Percentiles rank a stretch among this genome's conserved stretches.
Conservation (phyloP, 1,140 invertebrate species). For the Trachelipus rathkii region DNA sequence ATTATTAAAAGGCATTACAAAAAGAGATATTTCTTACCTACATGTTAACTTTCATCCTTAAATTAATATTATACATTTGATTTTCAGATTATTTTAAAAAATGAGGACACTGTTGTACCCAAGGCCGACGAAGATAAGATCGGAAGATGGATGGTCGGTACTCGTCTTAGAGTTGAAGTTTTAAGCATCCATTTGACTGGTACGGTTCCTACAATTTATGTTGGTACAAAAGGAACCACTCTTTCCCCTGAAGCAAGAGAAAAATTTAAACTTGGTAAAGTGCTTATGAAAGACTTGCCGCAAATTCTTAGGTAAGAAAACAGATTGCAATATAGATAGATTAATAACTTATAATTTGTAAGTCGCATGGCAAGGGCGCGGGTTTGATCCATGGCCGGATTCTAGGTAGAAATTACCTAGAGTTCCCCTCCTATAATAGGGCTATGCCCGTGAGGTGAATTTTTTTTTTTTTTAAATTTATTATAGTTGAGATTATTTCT, state of each 20-base stretch:
- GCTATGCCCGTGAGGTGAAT: too few species aligned
- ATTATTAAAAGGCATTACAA: too few species aligned
- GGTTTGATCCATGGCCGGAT: too few species aligned
- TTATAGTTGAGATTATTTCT: too few species aligned
- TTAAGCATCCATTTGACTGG: not conserved
- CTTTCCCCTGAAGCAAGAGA: not conserved
- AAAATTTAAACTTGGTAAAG: conserved; percentile 5
- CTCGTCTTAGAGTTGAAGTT: not conserved
- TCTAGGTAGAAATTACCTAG: too few species aligned
- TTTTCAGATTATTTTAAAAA: not conserved
- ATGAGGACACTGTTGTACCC: not conserved
- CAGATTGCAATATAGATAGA: not conserved
- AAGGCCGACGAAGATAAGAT: not conserved
- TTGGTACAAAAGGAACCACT: not conserved
- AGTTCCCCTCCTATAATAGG: too few species aligned
- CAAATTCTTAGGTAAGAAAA: not conserved
- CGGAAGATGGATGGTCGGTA: not conserved
- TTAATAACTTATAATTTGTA: too few species aligned
- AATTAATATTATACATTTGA: too few species aligned
- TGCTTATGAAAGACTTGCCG: not conserved
- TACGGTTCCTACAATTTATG: not conserved
- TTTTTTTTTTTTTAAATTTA: too few species aligned
- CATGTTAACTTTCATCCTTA: too few species aligned
- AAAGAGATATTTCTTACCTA: too few species aligned
- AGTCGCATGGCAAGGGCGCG: too few species aligned